Base-by-base conservation (phyloP, 2,113 vertebrate genomes). In the Oophaga pumilio region DNA sequence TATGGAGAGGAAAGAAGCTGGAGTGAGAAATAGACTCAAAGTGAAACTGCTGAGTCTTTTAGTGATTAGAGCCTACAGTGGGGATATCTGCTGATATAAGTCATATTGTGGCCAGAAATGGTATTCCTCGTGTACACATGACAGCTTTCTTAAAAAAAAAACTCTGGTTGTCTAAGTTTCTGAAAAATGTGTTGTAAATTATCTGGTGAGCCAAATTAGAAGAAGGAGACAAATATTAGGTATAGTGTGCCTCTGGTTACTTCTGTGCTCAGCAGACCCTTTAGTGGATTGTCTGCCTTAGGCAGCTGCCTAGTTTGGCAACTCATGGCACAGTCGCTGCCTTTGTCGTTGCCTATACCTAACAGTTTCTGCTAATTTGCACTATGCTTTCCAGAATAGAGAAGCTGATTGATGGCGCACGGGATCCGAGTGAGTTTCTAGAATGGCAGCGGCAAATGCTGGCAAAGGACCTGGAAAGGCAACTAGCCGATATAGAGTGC, bases 371-470 rank as follows among this genome's bases (percentile, higher is more conserved):
- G 24, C 57, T 33, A 22, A 80, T 20, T 26, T 59, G 59, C 2
- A 49, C 20, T 64, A 2, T 84, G 24, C 18, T 10, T 84, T 73
- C 66, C 87, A 96, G 95, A 90, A 82, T 95, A 79, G 94, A 95
- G 57, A 89, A 82, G 69, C 91, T 96, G 5, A 88, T 94, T 0
- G 93, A 90, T n/a, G 97, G 97, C 0, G 93, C 91, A 0, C 85
- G 89, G 1, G 97, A 98, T 81, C 92, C 94, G 10, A 96, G 95
- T 0, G 93, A 95, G 78, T 98, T 96, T 92, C 92, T 97, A 0
- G 93, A 95, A 92, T 96, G 96, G 96, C 97, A 98, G 91, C 94
- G 91, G 89, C 94, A 95, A 90, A 96, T 96, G 95, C 93, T 89
- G 52, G 92, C 93, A 18, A 95, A 92, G 92, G 97, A 97, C 90